A percentile compares a stretch with the other conserved stretches of the same genome.
Evolutionary conservation across 2,888 invertebrate species (phyloP).

Genomic region (Serrognathus titanus): DNA sequence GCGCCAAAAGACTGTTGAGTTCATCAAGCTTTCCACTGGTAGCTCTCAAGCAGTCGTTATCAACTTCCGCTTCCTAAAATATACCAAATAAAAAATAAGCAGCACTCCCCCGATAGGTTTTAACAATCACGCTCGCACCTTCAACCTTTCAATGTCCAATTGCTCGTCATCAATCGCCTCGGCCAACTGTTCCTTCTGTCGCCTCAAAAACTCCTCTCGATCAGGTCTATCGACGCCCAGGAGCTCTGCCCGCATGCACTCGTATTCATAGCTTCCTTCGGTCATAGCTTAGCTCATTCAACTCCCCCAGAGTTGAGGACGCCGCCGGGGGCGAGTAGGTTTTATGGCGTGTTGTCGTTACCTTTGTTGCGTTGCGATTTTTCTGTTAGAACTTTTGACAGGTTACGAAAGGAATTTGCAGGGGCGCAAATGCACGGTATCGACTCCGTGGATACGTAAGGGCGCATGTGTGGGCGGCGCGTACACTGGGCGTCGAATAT

Average conservation of each 20-base stretch:
- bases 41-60: conserved; percentile 62
- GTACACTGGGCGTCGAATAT: no score
- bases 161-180: conserved; percentile 53
- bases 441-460: no score
- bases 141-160: conserved; percentile 52
- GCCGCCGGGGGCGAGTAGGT: no score
- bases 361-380: no score
- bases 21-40: conserved; percentile 73
- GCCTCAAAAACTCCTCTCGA: conserved; percentile 62
- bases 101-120: background rate
- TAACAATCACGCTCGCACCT: conserved; percentile 36
- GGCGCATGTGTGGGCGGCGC: no score
- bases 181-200: conserved; percentile 48
- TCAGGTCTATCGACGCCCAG: conserved; percentile 68
- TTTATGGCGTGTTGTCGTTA: no score
- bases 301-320: no score
- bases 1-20: conserved; percentile 72
- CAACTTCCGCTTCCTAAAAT: conserved; percentile 59
- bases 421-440: no score
- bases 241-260: conserved; percentile 74
- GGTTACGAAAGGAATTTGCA: no score
- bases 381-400: no score
- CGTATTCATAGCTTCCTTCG: conserved; percentile 69
- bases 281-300: conserved; percentile 47
- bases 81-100: background rate